These are phyloP conservation scores for Pyrochroa serraticornis DNA, from an alignment of 2,888 invertebrate genomes.

Conservation along the genomic window DNA sequence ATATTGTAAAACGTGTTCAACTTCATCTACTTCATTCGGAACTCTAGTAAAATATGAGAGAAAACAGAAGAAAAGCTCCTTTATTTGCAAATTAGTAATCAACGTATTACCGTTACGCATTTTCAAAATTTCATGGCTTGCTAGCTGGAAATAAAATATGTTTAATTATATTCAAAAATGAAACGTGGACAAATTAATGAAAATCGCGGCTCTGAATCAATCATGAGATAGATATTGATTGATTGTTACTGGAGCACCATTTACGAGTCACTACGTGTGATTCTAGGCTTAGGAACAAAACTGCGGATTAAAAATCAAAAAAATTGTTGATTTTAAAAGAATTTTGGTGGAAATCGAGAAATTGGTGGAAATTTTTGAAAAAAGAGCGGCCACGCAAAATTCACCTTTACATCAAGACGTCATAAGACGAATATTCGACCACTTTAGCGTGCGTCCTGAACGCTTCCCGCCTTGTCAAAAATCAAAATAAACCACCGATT, in stretches of 20 bases:
- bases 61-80: neutral
- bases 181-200: too few species aligned
- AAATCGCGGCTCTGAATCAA: too few species aligned
- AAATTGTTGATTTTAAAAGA: neutral
- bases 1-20: too few species aligned
- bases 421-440: conserved; percentile 40
- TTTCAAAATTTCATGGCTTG: too few species aligned
- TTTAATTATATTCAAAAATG: conserved; percentile 1
- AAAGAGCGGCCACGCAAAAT: conserved; percentile 34
- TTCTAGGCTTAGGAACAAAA: too few species aligned
- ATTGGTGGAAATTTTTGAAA: conserved; percentile 18
- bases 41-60: neutral
- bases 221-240: too few species aligned
- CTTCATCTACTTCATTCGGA: neutral
- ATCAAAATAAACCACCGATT: conserved; percentile 37
- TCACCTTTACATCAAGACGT: conserved; percentile 43
- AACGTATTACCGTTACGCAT: too few species aligned
- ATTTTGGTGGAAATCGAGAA: neutral
- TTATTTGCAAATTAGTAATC: conserved; percentile 1
- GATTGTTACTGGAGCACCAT: too few species aligned
- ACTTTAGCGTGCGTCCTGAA: conserved; percentile 47
- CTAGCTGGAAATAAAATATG: neutral
- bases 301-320: too few species aligned
- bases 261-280: too few species aligned
- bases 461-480: conserved; percentile 53